Percentiles rank a stretch among this genome's conserved stretches.
These are phyloP conservation scores for Zophobas morio DNA, from an alignment of 1,140 invertebrate genomes.

Conservation along the genomic window DNA sequence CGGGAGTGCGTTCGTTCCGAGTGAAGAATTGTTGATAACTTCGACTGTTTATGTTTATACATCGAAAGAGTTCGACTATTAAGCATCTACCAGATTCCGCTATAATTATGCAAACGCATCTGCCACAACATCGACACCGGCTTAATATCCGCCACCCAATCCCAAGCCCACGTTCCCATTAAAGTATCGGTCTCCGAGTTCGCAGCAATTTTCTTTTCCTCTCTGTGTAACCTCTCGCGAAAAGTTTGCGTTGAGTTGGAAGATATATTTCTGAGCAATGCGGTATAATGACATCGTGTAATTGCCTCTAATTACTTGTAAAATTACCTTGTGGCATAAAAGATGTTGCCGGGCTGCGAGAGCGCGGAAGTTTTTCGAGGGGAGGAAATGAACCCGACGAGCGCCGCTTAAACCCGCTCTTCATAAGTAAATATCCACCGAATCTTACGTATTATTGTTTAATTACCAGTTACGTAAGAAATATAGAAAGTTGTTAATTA, in stretches of 20 bases:
- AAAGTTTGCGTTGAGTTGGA: slow-evolving; percentile 57
- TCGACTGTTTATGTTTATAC: too few species aligned
- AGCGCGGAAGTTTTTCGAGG: slow-evolving; percentile 61
- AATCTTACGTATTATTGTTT: slow-evolving; percentile 64
- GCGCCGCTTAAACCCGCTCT: slow-evolving; percentile 36
- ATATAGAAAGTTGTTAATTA: slow-evolving; percentile 63
- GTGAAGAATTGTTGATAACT: too few species aligned
- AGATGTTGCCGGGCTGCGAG: slow-evolving; percentile 61
- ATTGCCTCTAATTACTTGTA: slow-evolving; percentile 69
- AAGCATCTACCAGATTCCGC: neutral
- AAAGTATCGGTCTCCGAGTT: slow-evolving; percentile 10
- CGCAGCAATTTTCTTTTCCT: slow-evolving; percentile 17
- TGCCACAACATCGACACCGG: neutral
- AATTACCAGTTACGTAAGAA: slow-evolving; percentile 62
- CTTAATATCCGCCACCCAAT: neutral
- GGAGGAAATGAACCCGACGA: slow-evolving; percentile 64
- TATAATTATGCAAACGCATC: neutral
- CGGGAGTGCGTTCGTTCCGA: too few species aligned
- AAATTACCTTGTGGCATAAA: slow-evolving; percentile 69
- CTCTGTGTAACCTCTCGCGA: slow-evolving; percentile 45
- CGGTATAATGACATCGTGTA: slow-evolving; percentile 68
- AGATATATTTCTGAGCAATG: slow-evolving; percentile 64
- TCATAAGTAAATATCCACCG: slow-evolving; percentile 62
- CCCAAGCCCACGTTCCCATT: neutral
- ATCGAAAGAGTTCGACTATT: too few species aligned